Evolutionary conservation across 1,140 invertebrate species (phyloP).

Genomic region (Telenomus remus): DNA sequence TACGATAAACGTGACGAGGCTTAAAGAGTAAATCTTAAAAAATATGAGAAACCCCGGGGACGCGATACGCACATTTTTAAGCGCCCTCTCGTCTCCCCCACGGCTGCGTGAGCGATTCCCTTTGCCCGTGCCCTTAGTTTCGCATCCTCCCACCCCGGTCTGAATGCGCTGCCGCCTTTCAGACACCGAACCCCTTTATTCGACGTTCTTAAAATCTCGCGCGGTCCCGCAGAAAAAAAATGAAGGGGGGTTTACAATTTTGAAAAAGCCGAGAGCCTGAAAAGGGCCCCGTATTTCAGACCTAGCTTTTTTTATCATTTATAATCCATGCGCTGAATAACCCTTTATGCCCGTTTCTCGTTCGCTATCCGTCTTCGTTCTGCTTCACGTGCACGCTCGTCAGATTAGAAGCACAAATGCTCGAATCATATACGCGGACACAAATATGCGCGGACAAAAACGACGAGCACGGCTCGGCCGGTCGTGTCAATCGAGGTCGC

Average conservation of each 20-base stretch:
- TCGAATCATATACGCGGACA: constrained; percentile 33
- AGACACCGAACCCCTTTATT: constrained; percentile 69
- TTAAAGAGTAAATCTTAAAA: constrained; percentile 75
- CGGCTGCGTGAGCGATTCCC: constrained; percentile 27
- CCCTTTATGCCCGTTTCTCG: constrained; percentile 68
- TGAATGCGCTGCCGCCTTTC: constrained; percentile 61
- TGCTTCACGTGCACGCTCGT: constrained; percentile 42
- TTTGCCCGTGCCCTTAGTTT: constrained; percentile 44
- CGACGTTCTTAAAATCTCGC: constrained; percentile 70
- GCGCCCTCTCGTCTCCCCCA: constrained; percentile 50
- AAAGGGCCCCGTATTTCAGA: constrained; percentile 72
- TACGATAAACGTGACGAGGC: constrained; percentile 71
- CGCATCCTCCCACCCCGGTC: constrained; percentile 53
- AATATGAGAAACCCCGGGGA: constrained; percentile 71
- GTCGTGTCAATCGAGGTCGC: constrained; percentile 19
- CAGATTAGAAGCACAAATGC: constrained; percentile 43
- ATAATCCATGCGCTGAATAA: constrained; percentile 73
- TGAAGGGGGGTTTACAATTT: constrained; percentile 71
- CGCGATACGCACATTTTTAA: constrained; percentile 52
- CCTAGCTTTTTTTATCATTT: constrained; percentile 72
- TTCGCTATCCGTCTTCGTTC: constrained; percentile 44
- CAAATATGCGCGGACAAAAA: constrained; percentile 44
- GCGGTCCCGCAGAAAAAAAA: constrained; percentile 60
- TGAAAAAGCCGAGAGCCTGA: constrained; percentile 72
- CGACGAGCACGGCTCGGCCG: constrained; percentile 5